A percentile compares a stretch with the other conserved stretches of the same genome.
Conservation (phyloP, 2,113 vertebrate species). For the Cheilinus undulatus region DNA sequence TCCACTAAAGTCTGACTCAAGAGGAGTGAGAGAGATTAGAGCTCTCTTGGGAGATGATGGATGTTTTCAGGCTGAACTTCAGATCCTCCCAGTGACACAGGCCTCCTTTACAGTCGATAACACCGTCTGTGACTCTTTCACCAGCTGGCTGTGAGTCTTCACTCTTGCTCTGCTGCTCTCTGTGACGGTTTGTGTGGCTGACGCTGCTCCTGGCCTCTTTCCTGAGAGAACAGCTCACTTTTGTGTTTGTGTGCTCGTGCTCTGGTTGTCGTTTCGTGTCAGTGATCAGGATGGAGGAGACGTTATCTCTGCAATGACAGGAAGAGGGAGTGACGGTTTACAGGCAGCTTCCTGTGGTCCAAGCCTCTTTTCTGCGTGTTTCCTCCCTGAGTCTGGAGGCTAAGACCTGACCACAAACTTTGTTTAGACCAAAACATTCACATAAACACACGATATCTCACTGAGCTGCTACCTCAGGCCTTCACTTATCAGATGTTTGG, state of each 20-base stretch:
- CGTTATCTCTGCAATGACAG: slow-evolving; percentile 66
- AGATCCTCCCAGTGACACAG: background rate
- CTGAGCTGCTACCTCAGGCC: background rate
- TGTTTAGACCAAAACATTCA: background rate
- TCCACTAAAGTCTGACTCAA: slow-evolving; percentile 1
- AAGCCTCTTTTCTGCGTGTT: slow-evolving; percentile 14
- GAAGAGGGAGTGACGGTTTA: slow-evolving; percentile 68
- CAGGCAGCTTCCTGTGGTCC: slow-evolving; percentile 52
- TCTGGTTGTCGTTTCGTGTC: slow-evolving; percentile 63
- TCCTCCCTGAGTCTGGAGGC: slow-evolving; percentile 44
- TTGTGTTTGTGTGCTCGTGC: background rate
- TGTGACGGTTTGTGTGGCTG: background rate
- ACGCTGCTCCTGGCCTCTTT: background rate
- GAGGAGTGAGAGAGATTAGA: background rate
- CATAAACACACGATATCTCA: background rate
- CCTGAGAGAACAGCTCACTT: background rate
- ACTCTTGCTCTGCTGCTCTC: background rate
- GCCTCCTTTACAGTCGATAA: background rate
- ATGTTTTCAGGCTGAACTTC: background rate
- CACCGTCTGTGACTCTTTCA: background rate
- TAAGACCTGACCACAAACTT: background rate
- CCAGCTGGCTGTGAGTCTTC: background rate
- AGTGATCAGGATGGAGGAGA: slow-evolving; percentile 35
- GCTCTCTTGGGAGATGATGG: background rate
- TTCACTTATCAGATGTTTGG: background rate